Evolutionary conservation across 2,797 vertebrate genomes (phyloP).

Genomic region (Ispidina picta): DNA sequence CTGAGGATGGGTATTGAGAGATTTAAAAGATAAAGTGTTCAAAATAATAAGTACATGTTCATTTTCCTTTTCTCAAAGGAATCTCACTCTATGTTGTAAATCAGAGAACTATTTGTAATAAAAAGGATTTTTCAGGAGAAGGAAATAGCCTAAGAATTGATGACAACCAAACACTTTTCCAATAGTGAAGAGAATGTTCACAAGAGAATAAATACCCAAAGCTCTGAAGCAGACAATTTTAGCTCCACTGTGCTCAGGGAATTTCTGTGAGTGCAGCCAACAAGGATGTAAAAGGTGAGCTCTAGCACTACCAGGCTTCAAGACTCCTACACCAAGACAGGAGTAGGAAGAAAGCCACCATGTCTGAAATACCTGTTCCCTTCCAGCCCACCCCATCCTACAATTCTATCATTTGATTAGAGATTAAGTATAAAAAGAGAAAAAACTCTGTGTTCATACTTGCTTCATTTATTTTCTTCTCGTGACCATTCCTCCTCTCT

Average conservation of each 20-base stretch:
- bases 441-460: conserved; percentile 53
- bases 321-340: not conserved
- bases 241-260: not conserved
- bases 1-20: not conserved
- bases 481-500: not conserved
- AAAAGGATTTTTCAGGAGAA: conserved; percentile 4
- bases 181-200: not conserved
- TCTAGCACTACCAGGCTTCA: not conserved
- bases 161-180: not conserved
- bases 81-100: not conserved
- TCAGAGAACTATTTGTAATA: not conserved
- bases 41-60: not conserved
- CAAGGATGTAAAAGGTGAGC: not conserved
- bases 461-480: not conserved
- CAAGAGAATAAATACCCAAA: not conserved
- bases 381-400: too few relatives aligned
- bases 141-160: not conserved
- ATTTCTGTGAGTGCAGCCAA: not conserved
- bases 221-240: not conserved
- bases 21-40: not conserved
- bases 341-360: not conserved
- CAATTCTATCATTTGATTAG: not conserved
- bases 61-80: not conserved
- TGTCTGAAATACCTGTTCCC: not conserved
- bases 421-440: not conserved